phyloP scores from a whole-genome alignment of 2,888 invertebrate species.

The Meta bourneti region DNA sequence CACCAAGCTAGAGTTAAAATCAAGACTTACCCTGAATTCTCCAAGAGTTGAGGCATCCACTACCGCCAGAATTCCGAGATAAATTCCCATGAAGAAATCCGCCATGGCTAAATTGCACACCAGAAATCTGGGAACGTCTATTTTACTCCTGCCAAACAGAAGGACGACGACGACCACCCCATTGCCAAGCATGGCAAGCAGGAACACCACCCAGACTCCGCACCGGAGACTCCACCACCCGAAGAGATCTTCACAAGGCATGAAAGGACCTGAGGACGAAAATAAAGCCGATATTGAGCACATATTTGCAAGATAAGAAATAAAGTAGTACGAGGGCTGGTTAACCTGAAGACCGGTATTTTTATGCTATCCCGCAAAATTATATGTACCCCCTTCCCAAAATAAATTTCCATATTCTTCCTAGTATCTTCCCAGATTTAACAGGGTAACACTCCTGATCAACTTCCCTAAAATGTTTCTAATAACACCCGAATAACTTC shows the following conservation, averaged over 20 bases:
- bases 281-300: too few relatives aligned
- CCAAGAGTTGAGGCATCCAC: slow-evolving; percentile 97
- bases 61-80: slow-evolving; percentile 94
- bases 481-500: too few relatives aligned
- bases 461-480: too few relatives aligned
- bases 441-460: too few relatives aligned
- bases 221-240: slow-evolving; percentile 99
- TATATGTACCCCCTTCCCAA: too few relatives aligned
- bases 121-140: slow-evolving; percentile 97
- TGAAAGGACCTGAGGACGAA: slow-evolving; percentile 88
- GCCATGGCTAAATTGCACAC: slow-evolving; percentile 98
- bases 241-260: slow-evolving; percentile 96
- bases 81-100: slow-evolving; percentile 98
- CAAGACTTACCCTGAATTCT: slow-evolving; percentile 86
- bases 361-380: too few relatives aligned
- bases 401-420: too few relatives aligned
- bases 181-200: slow-evolving; percentile 96
- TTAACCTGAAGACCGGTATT: too few relatives aligned
- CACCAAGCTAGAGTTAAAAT: too few relatives aligned
- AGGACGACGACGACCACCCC: slow-evolving; percentile 96
- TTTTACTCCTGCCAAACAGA: slow-evolving; percentile 93
- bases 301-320: too few relatives aligned
- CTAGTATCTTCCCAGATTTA: too few relatives aligned
- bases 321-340: too few relatives aligned
- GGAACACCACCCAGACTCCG: slow-evolving; percentile 98